Conservation (phyloP, 2,113 vertebrate species). For the Calidris pugnax region DNA sequence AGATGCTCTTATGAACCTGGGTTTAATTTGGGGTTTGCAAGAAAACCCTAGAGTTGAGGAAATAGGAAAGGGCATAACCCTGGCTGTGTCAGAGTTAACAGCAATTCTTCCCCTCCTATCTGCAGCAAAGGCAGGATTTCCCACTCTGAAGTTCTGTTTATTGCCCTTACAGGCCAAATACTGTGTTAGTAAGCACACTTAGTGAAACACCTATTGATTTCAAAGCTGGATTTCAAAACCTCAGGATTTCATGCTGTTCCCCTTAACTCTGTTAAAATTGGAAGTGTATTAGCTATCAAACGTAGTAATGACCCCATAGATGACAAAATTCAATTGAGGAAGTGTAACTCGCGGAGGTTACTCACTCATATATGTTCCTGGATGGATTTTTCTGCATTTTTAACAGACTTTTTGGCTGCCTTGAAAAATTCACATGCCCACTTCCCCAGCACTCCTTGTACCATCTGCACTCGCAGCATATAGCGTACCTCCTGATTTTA, state of each 20-base stretch:
- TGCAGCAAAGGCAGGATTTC: not conserved
- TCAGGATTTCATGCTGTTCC: not conserved
- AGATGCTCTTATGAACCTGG: constrained; percentile 29
- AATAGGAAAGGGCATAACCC: not conserved
- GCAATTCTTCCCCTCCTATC: not conserved
- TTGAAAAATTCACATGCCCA: not conserved
- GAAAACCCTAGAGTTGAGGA: not conserved
- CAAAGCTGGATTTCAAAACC: not conserved
- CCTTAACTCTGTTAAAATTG: not conserved
- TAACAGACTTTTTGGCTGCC: not conserved
- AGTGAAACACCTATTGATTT: not conserved
- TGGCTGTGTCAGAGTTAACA: not conserved
- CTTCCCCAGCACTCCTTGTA: not conserved
- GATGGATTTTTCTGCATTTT: not conserved
- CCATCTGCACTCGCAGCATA: not conserved
- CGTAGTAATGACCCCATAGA: not conserved
- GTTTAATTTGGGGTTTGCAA: constrained; percentile 33
- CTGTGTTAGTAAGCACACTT: not conserved
- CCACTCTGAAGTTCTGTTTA: not conserved
- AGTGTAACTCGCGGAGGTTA: not conserved
- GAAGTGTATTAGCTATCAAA: not conserved
- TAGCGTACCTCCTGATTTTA: not conserved
- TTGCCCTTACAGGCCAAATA: not conserved
- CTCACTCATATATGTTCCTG: not conserved
- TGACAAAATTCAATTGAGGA: not conserved